A percentile compares a stretch with the other conserved stretches of the same genome.
phyloP scores from a whole-genome alignment of 92 coral and sea anemone genomes.

The Parazoanthus swiftii region DNA sequence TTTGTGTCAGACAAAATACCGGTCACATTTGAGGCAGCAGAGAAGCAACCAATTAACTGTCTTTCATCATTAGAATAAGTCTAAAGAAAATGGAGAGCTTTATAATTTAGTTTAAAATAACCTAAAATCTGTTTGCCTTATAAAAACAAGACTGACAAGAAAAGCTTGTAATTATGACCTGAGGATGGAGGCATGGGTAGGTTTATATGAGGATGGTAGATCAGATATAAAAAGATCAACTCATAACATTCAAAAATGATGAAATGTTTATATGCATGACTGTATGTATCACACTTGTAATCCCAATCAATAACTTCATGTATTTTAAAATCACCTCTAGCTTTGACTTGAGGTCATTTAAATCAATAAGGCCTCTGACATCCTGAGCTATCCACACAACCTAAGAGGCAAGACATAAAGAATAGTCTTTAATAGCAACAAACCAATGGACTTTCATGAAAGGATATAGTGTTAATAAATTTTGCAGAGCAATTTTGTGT shows the following conservation, averaged over 20 bases:
- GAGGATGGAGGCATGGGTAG: no score
- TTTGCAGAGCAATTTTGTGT: no score
- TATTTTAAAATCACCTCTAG: constrained; percentile 61
- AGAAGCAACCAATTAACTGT: constrained; percentile 93
- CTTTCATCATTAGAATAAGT: constrained; percentile 38
- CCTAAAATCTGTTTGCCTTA: no score
- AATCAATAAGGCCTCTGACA: constrained; percentile 73
- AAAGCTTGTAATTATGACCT: no score
- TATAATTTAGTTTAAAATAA: neutral
- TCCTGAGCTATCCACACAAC: constrained; percentile 86
- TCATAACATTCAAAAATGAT: no score
- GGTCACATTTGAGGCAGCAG: constrained; percentile 97
- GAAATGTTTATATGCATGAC: no score
- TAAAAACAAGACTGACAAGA: no score
- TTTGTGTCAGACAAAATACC: constrained; percentile 87
- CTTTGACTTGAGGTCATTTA: constrained; percentile 63
- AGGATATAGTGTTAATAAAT: no score
- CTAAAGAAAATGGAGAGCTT: constrained; percentile 24
- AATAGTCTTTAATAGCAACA: neutral
- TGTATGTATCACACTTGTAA: neutral
- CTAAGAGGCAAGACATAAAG: constrained; percentile 30
- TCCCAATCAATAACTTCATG: no score
- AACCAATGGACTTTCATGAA: no score
- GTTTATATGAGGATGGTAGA: no score
- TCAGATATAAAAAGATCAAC: no score